A percentile compares a stretch with the other conserved stretches of the same genome.
Evolutionary conservation across 2,113 vertebrate genomes (phyloP).

Genomic region (Ptilorrhoa leucosticta): DNA sequence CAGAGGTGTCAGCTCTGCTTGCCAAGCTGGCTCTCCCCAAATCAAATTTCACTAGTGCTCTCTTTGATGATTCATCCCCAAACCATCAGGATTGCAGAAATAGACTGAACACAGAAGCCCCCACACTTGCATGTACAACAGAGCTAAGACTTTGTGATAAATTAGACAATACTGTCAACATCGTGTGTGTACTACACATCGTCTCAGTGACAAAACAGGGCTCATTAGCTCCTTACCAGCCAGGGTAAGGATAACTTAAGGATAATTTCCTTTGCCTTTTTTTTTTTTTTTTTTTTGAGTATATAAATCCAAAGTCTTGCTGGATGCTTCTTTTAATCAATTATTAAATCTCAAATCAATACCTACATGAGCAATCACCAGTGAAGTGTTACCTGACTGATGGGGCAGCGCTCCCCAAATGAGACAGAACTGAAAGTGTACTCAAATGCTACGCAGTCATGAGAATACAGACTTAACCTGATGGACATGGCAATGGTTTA

Average conservation of each 20-base stretch:
- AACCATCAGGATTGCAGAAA: constrained; percentile 36
- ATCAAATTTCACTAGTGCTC: constrained; percentile 15
- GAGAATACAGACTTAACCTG: constrained; percentile 61
- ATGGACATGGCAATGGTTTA: constrained; percentile 84
- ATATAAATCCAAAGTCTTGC: constrained; percentile 38
- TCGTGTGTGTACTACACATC: background rate
- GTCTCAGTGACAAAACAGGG: constrained; percentile 48
- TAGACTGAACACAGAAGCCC: constrained; percentile 33
- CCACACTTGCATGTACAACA: constrained; percentile 42
- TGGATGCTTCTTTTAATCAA: constrained; percentile 57
- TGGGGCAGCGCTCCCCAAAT: background rate
- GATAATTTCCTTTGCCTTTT: background rate
- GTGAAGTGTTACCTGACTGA: constrained; percentile 37
- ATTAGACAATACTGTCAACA: constrained; percentile 63
- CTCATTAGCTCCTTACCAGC: constrained; percentile 51
- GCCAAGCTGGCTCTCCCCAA: constrained; percentile 24
- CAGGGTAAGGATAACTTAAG: constrained; percentile 3
- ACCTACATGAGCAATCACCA: background rate
- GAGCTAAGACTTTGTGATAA: constrained; percentile 37
- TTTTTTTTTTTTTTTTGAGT: background rate
- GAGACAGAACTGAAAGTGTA: constrained; percentile 55
- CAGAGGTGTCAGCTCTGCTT: background rate
- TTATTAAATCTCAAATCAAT: constrained; percentile 54
- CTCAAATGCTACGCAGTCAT: constrained; percentile 22
- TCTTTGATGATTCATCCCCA: constrained; percentile 53